Evolutionary conservation across 2,797 vertebrate genomes (phyloP).

Genomic region (Coregonus ussuriensis): DNA sequence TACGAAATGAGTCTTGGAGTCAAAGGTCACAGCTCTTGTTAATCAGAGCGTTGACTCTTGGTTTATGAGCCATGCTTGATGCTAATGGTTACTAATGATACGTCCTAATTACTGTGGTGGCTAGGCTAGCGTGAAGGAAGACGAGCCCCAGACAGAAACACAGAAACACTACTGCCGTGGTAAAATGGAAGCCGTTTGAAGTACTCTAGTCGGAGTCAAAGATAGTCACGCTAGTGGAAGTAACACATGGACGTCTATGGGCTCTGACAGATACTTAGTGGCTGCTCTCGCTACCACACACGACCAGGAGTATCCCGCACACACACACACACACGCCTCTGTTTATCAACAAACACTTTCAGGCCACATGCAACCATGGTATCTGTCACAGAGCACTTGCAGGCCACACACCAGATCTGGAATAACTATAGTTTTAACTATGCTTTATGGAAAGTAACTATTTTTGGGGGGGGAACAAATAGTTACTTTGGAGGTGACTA

Average conservation of each 20-base stretch:
- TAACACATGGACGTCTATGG: not conserved
- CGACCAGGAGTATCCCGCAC: not conserved
- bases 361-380: not conserved
- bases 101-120: constrained; percentile 55
- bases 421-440: no score
- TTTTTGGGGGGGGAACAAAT: no score
- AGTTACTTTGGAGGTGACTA: no score
- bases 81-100: constrained; percentile 67
- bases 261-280: not conserved
- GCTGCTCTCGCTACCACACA: not conserved
- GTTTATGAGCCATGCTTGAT: constrained; percentile 36
- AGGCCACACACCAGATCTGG: not conserved
- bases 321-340: not conserved
- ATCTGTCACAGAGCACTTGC: not conserved
- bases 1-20: constrained; percentile 10
- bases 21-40: not conserved
- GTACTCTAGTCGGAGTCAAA: not conserved
- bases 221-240: not conserved
- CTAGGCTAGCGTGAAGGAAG: constrained; percentile 52
- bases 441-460: no score
- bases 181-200: not conserved
- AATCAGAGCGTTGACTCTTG: not conserved
- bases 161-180: not conserved
- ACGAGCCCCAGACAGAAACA: constrained; percentile 5
- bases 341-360: not conserved